Conservation (phyloP, 92 coral and sea anemone species). For the Palythoa heliodiscus region DNA sequence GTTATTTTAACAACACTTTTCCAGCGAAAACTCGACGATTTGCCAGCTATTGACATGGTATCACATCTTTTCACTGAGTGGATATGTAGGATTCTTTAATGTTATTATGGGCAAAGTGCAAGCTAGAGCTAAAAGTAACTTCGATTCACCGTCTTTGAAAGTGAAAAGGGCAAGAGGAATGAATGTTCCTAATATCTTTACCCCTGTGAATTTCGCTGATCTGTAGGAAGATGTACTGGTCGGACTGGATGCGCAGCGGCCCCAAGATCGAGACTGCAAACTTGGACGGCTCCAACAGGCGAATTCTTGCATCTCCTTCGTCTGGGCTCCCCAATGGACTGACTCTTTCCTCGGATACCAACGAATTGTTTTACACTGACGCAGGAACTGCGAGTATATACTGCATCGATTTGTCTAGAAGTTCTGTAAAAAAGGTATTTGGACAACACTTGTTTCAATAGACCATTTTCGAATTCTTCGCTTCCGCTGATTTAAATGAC, state of each 20-base stretch:
- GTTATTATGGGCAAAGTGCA: too few relatives aligned
- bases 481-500: too few relatives aligned
- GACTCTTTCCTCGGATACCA: constrained; percentile 78
- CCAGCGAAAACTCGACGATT: too few relatives aligned
- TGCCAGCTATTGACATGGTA: too few relatives aligned
- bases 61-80: too few relatives aligned
- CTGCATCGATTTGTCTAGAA: constrained; percentile 74
- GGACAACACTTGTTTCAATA: not conserved
- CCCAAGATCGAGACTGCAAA: constrained; percentile 94
- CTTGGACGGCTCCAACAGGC: constrained; percentile 91
- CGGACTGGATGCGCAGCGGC: constrained; percentile 91
- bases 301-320: constrained; percentile 64
- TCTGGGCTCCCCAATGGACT: constrained; percentile 91
- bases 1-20: too few relatives aligned
- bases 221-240: constrained; percentile 93
- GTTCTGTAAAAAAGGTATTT: constrained; percentile 40
- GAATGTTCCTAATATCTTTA: not conserved
- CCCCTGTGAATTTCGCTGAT: not conserved
- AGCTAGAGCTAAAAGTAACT: too few relatives aligned
- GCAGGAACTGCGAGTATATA: constrained; percentile 83
- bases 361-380: constrained; percentile 95
- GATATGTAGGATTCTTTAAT: too few relatives aligned
- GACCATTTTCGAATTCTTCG: too few relatives aligned
- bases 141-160: too few relatives aligned
- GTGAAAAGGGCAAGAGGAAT: too few relatives aligned